A percentile compares a stretch with the other conserved stretches of the same genome.
These are phyloP conservation scores for Sciurus vulgaris DNA, from an alignment of 2,797 vertebrate species.

Conservation along the genomic window DNA sequence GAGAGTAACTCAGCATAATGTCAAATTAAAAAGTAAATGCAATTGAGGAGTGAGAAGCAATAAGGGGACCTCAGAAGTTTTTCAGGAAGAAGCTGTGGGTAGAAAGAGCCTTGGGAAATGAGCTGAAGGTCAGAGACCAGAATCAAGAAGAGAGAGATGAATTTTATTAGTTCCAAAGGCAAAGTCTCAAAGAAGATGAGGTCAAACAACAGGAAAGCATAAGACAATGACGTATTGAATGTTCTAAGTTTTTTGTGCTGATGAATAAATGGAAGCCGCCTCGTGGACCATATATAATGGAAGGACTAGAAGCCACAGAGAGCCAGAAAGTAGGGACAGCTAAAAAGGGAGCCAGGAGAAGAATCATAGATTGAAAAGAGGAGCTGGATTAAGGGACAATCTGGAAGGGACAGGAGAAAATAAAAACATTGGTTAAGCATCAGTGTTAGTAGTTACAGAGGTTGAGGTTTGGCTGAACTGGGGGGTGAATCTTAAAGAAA, in stretches of 20 bases:
- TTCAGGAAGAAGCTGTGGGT: not conserved
- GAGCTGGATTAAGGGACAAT: not conserved
- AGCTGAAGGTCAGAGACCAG: not conserved
- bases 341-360: not conserved
- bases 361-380: not conserved
- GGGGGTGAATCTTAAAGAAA: not conserved
- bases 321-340: not conserved
- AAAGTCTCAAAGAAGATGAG: not conserved
- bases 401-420: not conserved
- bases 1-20: constrained; percentile 38
- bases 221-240: not conserved
- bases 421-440: not conserved
- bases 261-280: not conserved
- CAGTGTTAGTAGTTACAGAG: not conserved
- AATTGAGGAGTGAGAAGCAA: not conserved
- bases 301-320: not conserved
- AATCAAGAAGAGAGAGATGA: not conserved
- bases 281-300: not conserved
- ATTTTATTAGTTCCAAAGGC: not conserved
- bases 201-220: not conserved
- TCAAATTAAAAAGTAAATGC: constrained; percentile 63
- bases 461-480: not conserved
- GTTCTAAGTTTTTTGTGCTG: not conserved
- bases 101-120: not conserved
- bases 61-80: not conserved